Percentiles rank a stretch among this genome's conserved stretches.
These are phyloP conservation scores for Penaeus monodon DNA, from an alignment of 2,888 invertebrate species.

Conservation along the genomic window DNA sequence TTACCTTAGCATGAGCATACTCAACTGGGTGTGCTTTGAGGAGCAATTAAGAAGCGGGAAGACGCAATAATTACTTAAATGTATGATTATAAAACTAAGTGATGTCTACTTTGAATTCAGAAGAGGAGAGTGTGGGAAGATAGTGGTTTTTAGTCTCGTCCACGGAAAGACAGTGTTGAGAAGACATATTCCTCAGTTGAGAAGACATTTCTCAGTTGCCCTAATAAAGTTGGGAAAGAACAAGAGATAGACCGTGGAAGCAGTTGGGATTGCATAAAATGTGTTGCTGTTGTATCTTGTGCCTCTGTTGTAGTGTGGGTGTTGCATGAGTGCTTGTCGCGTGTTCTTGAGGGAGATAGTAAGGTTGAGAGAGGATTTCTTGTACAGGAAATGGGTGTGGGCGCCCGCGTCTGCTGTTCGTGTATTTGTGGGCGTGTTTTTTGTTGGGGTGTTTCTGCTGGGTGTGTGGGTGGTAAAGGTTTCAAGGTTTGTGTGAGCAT, in stretches of 20 bases:
- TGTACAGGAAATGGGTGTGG: too few species aligned
- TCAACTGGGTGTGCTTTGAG: slow-evolving; percentile 56
- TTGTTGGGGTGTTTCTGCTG: background rate
- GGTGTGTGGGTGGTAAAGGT: background rate
- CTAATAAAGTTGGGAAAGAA: slow-evolving; percentile 59
- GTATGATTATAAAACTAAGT: slow-evolving; percentile 50
- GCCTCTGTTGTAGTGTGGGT: slow-evolving; percentile 38
- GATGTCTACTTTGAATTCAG: slow-evolving; percentile 52
- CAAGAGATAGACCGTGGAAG: slow-evolving; percentile 63
- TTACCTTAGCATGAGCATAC: slow-evolving; percentile 51
- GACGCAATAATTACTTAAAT: slow-evolving; percentile 50
- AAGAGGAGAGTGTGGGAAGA: slow-evolving; percentile 59
- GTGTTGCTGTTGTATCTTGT: slow-evolving; percentile 21
- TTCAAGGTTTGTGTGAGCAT: slow-evolving; percentile 6
- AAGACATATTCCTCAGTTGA: slow-evolving; percentile 40
- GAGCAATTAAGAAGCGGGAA: slow-evolving; percentile 48
- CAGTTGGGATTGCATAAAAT: slow-evolving; percentile 53
- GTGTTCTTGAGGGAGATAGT: background rate
- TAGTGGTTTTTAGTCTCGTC: slow-evolving; percentile 29
- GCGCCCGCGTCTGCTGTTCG: too few species aligned
- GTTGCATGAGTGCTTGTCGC: slow-evolving; percentile 18
- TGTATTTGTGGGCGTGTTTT: background rate
- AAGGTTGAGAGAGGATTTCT: background rate
- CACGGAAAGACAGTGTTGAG: slow-evolving; percentile 58
- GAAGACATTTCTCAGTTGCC: slow-evolving; percentile 28